These are phyloP conservation scores for Neosilurus mollespiculum DNA, from an alignment of 2,797 vertebrate species.

Conservation along the genomic window DNA sequence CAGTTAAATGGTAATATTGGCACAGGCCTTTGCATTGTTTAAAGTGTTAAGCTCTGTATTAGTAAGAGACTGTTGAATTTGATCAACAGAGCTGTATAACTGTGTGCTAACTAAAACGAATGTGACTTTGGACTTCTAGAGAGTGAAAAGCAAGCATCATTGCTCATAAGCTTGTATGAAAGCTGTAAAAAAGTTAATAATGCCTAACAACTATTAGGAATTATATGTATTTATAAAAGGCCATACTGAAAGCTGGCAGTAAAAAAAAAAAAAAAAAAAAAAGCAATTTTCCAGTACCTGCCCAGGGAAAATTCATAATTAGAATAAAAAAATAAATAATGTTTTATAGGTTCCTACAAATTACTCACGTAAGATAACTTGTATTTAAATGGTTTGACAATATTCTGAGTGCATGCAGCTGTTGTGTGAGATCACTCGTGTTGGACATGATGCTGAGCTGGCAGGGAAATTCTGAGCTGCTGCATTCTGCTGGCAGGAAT, in stretches of 20 bases:
- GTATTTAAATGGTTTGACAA: conserved; percentile 60
- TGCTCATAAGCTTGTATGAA: background rate
- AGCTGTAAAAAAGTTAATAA: background rate
- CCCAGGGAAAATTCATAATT: background rate
- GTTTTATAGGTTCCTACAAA: background rate
- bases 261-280: background rate
- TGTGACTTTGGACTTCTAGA: background rate
- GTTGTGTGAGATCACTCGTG: conserved; percentile 68
- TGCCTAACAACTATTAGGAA: background rate
- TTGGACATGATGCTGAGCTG: conserved; percentile 75
- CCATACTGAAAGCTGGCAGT: background rate
- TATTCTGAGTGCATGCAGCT: conserved; percentile 78
- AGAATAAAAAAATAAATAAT: background rate
- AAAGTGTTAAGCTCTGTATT: conserved; percentile 37
- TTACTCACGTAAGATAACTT: background rate
- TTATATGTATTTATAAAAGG: background rate
- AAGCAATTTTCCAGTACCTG: background rate
- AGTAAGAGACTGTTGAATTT: conserved; percentile 35
- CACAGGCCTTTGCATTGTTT: conserved; percentile 42
- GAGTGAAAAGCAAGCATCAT: background rate
- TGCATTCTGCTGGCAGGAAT: conserved; percentile 69
- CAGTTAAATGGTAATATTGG: conserved; percentile 37
- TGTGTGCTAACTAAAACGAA: conserved; percentile 40
- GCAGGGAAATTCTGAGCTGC: conserved; percentile 74
- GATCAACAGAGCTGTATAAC: too few species aligned